Percentiles rank a stretch among this genome's conserved stretches.
Evolutionary conservation across 2,888 invertebrate genomes (phyloP).

Genomic region (Caenorhabditis japonica): DNA sequence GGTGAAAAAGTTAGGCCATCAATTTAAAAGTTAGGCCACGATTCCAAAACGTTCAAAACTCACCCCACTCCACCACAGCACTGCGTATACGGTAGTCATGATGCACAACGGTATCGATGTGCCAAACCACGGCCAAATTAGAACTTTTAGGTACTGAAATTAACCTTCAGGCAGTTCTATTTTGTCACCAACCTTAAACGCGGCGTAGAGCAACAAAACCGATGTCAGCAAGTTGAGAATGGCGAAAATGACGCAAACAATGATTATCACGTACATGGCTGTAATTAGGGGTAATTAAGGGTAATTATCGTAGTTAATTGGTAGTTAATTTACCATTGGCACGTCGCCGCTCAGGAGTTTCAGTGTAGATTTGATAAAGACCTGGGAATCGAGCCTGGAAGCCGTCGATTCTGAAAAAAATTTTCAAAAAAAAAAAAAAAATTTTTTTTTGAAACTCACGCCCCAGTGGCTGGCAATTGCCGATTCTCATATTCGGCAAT

Average conservation of each 20-base stretch:
- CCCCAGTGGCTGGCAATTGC: slow-evolving; percentile 70
- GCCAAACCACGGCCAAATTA: slow-evolving; percentile 73
- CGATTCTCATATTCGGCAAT: slow-evolving; percentile 73
- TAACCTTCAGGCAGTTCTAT: not conserved
- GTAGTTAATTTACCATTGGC: slow-evolving; percentile 66
- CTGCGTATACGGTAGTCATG: slow-evolving; percentile 72
- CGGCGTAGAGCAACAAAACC: slow-evolving; percentile 67
- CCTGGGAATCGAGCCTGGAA: slow-evolving; percentile 76
- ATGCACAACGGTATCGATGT: slow-evolving; percentile 66
- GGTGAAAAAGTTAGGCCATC: too few species aligned
- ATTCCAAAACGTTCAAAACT: too few species aligned
- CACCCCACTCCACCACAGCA: slow-evolving; percentile 75
- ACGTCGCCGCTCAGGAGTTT: slow-evolving; percentile 73
- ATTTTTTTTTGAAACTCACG: too few species aligned
- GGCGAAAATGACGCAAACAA: slow-evolving; percentile 67
- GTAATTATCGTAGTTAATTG: too few species aligned
- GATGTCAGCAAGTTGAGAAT: slow-evolving; percentile 70
- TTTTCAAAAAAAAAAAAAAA: slow-evolving; percentile 2
- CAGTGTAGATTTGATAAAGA: slow-evolving; percentile 73
- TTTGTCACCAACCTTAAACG: slow-evolving; percentile 58
- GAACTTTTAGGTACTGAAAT: slow-evolving; percentile 62
- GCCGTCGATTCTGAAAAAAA: slow-evolving; percentile 69
- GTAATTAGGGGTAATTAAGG: slow-evolving; percentile 8
- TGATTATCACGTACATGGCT: slow-evolving; percentile 74
- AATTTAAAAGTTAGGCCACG: too few species aligned